A percentile compares a stretch with the other conserved stretches of the same genome.
These are phyloP conservation scores for Plebejus argus DNA, from an alignment of 2,888 invertebrate species.

Conservation along the genomic window DNA sequence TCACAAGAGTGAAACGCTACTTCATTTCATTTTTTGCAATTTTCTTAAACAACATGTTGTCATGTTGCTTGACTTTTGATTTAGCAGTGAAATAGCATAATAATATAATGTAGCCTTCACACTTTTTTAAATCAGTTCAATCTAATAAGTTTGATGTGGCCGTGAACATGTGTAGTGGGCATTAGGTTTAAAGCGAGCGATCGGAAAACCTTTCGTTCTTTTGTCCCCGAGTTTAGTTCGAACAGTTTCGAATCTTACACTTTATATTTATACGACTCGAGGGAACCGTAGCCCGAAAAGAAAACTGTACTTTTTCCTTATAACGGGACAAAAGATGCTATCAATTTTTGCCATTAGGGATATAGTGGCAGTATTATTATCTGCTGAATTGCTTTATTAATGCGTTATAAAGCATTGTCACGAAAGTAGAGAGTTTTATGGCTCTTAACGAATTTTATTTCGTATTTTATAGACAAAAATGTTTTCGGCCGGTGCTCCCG, in stretches of 20 bases:
- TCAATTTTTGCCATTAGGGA: slow-evolving; percentile 39
- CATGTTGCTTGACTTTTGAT: no score
- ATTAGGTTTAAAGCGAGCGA: slow-evolving; percentile 35
- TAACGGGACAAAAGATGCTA: slow-evolving; percentile 38
- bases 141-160: not conserved
- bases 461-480: slow-evolving; percentile 23
- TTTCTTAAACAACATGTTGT: not conserved
- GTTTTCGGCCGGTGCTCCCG: not conserved
- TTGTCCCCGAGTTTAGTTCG: slow-evolving; percentile 41
- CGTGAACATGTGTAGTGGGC: not conserved
- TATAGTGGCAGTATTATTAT: slow-evolving; percentile 31
- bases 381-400: slow-evolving; percentile 28
- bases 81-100: not conserved
- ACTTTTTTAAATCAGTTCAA: slow-evolving; percentile 12
- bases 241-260: slow-evolving; percentile 38
- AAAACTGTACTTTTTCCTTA: slow-evolving; percentile 40
- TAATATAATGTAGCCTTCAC: not conserved
- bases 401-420: slow-evolving; percentile 26
- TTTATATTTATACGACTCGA: slow-evolving; percentile 43
- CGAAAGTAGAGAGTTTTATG: slow-evolving; percentile 27
- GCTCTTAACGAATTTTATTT: slow-evolving; percentile 32
- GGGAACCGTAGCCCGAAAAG: slow-evolving; percentile 40
- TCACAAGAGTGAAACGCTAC: no score
- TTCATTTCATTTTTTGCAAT: not conserved
- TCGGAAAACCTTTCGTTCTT: slow-evolving; percentile 40